Evolutionary conservation across 2,888 invertebrate genomes (phyloP), one percentile per base, ranked within the genome.

Genomic region (Linnaemya vulpina): DNA sequence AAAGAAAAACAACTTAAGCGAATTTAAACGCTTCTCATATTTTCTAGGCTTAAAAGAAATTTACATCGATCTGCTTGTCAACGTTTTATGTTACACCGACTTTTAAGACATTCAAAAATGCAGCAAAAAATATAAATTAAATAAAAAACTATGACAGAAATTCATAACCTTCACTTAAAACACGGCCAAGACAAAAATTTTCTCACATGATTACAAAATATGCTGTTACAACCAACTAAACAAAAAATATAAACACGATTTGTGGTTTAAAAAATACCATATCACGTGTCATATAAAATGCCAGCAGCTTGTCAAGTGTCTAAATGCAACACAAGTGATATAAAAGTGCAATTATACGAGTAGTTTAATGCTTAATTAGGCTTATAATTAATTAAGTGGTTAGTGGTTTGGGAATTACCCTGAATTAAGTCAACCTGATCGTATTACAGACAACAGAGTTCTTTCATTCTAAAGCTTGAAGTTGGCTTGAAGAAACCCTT

Each of bases 81-180:
- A 80, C 84, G 79, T 84, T 84, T 80, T 67, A 84, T 84, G 76
- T 80, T 84, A 38, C 46, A 84, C 75, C 84, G 80, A 67, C 80
- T 73, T 80, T 80, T 80, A 80, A 76, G 76, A 80, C 76, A 80
- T 65, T 80, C 67, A 76, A 8, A 5, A 5, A n/a, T 40, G 58
- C 20, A 63, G 30, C 43, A 53, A 2, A 38, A 38, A 40, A 30
- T 3, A 30, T 30, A 30, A 30, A n/a, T n/a, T n/a, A n/a, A n/a
- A n/a, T 0, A 67, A 30, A 17, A 51, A 40, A 46, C 17, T 46
- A 13, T 46, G 46, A 15, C 55, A n/a, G 38, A 51, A 63, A 51
- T 73, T 10, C 35, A 8, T 30, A 43, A 62, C 20, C 25, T 67
- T 77, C 60, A 25, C 53, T n/a, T 35, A 49, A n/a, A 46, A 13